Conservation (phyloP, 2,113 vertebrate genomes). For the Dasyurus viverrinus region DNA sequence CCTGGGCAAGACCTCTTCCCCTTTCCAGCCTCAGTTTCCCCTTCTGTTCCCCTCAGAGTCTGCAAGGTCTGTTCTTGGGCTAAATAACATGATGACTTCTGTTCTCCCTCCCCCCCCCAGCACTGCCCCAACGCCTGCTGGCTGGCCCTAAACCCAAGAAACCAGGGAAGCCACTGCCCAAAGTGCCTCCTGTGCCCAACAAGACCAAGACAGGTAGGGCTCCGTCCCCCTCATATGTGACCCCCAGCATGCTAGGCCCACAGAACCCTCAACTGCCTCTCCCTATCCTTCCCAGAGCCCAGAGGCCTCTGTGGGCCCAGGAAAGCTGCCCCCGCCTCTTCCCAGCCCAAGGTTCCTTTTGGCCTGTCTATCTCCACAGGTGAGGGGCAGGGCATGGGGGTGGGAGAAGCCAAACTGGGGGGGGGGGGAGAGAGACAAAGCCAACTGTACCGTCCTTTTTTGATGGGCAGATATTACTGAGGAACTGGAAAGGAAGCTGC, state of each 20-base stretch:
- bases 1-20: neutral
- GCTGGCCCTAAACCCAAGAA: neutral
- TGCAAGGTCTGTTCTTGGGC: neutral
- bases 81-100: too few relatives aligned
- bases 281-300: slow-evolving; percentile 40
- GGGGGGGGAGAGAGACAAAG: neutral
- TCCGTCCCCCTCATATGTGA: fast-evolving
- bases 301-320: neutral
- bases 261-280: neutral
- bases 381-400: neutral
- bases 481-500: slow-evolving; percentile 83
- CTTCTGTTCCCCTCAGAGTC: neutral
- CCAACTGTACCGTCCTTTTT: fast-evolving
- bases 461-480: slow-evolving; percentile 67
- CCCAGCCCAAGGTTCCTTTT: neutral
- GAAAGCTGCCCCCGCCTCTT: slow-evolving; percentile 19
- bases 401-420: neutral
- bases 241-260: neutral
- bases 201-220: slow-evolving; percentile 60
- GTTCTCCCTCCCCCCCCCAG: neutral
- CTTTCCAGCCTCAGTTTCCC: neutral
- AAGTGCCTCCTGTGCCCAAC: slow-evolving; percentile 6
- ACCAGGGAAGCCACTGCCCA: slow-evolving; percentile 16
- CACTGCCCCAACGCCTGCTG: neutral
- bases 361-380: neutral